Percentiles rank a stretch among this genome's conserved stretches.
phyloP scores from a whole-genome alignment of 2,797 vertebrate genomes.

The Carcharodon carcharias region DNA sequence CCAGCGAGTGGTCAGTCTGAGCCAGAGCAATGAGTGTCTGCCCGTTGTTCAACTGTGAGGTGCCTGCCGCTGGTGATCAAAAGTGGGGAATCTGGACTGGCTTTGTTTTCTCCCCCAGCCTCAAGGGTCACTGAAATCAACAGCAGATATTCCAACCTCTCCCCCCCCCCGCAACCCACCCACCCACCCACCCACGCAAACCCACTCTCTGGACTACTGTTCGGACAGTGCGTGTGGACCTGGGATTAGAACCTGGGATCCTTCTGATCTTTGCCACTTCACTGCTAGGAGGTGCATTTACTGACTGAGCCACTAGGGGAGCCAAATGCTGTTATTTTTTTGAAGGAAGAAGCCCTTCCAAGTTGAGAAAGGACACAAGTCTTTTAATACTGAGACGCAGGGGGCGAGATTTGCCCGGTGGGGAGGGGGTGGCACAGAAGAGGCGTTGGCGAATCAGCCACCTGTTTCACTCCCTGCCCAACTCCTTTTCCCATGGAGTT shows the following conservation, averaged over 20 bases:
- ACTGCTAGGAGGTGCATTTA: background rate
- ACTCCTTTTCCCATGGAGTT: background rate
- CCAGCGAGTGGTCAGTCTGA: background rate
- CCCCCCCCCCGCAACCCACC: background rate
- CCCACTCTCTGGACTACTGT: too few species aligned
- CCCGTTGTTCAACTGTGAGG: too few species aligned
- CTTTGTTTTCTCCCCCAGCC: background rate
- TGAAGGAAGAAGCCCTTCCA: background rate
- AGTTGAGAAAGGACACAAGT: background rate
- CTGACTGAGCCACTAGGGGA: background rate
- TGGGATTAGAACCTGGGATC: background rate
- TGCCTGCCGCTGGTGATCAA: background rate
- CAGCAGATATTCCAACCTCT: too few species aligned
- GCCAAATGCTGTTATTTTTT: background rate
- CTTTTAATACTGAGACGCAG: background rate
- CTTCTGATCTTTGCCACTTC: too few species aligned
- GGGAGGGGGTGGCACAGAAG: background rate
- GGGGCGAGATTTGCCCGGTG: too few species aligned
- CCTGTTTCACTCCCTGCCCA: background rate
- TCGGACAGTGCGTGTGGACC: background rate
- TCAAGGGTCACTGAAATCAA: background rate
- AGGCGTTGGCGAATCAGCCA: background rate
- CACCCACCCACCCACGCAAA: background rate
- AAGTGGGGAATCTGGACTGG: background rate
- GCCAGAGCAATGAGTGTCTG: background rate